Conservation (phyloP, 2,797 vertebrate genomes). For the Ambastaia sidthimunki region DNA sequence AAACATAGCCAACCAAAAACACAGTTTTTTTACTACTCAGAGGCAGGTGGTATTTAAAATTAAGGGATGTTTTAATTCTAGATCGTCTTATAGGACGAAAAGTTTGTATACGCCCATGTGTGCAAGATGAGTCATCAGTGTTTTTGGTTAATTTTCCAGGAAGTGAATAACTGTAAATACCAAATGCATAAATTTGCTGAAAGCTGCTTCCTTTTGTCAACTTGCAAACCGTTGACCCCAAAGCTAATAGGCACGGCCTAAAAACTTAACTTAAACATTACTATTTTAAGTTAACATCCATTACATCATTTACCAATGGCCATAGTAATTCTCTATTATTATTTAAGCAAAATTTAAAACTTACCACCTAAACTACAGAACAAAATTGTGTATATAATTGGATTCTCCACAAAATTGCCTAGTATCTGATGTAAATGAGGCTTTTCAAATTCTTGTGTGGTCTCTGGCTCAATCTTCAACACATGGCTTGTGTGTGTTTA, state of each 20-base stretch:
- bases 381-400: not conserved
- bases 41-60: no score
- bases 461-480: slow-evolving; percentile 31
- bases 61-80: not conserved
- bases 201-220: no score
- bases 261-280: no score
- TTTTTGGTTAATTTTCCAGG: not conserved
- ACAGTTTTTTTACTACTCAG: no score
- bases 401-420: not conserved
- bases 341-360: no score
- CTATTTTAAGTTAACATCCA: no score
- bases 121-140: not conserved
- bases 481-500: slow-evolving; percentile 34
- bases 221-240: not conserved
- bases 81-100: not conserved
- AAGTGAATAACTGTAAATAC: no score
- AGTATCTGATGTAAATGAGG: not conserved
- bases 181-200: no score
- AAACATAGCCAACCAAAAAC: no score
- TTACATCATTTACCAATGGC: no score
- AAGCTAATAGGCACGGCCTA: not conserved
- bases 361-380: slow-evolving; percentile 1
- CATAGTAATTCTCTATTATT: not conserved
- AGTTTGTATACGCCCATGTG: not conserved
- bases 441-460: slow-evolving; percentile 44